These are phyloP conservation scores for Macrosiphum euphorbiae DNA, from an alignment of 2,888 invertebrate species.

Conservation along the genomic window DNA sequence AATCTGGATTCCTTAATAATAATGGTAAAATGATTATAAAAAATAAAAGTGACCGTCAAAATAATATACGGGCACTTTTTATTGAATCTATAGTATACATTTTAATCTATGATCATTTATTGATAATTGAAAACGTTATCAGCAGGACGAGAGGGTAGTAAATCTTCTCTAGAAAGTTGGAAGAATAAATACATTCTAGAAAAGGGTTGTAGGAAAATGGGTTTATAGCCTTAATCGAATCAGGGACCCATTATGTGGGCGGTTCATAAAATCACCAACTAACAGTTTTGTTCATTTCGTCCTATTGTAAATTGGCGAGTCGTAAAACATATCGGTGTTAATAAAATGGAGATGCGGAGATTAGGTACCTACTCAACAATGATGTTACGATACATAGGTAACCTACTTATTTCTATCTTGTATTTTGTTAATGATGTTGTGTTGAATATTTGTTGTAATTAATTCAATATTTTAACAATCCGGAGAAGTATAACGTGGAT, in stretches of 20 bases:
- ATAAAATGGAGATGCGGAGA: background rate
- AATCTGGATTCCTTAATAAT: background rate
- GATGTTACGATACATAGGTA: background rate
- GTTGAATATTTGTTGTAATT: too few relatives aligned
- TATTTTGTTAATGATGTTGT: background rate
- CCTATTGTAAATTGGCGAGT: constrained; percentile 7
- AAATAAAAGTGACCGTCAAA: background rate
- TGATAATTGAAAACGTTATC: background rate
- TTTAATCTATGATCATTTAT: constrained; percentile 8
- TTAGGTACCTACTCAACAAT: background rate
- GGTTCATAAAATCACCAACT: constrained; percentile 23
- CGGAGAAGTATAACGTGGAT: background rate
- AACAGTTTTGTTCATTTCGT: background rate
- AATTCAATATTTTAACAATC: background rate
- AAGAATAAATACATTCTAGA: background rate
- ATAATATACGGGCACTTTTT: background rate
- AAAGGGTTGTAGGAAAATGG: constrained; percentile 12
- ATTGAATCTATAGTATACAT: background rate
- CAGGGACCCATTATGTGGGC: background rate
- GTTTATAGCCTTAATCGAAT: constrained; percentile 36
- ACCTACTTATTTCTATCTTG: background rate
- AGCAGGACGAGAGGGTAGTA: background rate
- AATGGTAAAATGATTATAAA: background rate
- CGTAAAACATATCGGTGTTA: constrained; percentile 23
- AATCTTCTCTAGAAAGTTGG: background rate